A percentile compares a stretch with the other conserved stretches of the same genome.
These are phyloP conservation scores for Archegozetes longisetosus DNA, from an alignment of 1,140 invertebrate genomes.

Conservation along the genomic window DNA sequence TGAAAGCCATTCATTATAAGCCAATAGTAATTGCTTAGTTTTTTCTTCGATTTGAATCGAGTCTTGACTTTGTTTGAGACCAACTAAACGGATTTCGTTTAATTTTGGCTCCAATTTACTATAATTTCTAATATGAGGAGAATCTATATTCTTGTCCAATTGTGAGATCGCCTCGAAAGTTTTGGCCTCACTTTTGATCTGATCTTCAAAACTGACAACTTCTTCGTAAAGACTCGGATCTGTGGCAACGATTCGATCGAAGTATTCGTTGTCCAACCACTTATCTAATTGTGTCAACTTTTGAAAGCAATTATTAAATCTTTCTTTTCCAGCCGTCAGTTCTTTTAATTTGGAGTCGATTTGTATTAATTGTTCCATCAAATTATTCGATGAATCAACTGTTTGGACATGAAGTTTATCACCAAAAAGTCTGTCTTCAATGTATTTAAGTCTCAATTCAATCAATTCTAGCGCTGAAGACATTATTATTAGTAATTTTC, in stretches of 20 bases:
- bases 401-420: neutral
- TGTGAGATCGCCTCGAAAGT: neutral
- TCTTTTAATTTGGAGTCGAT: conserved; percentile 8
- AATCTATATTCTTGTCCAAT: conserved; percentile 1
- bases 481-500: neutral
- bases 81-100: neutral
- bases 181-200: neutral
- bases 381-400: neutral
- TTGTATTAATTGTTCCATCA: neutral
- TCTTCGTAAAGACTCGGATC: neutral
- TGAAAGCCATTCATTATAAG: neutral
- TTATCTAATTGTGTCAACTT: conserved; percentile 1
- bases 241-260: neutral
- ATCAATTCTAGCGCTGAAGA: neutral
- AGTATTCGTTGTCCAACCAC: neutral
- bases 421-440: neutral
- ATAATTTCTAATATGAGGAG: neutral
- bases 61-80: neutral
- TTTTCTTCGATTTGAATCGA: neutral
- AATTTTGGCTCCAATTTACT: neutral
- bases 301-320: conserved; percentile 5
- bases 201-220: conserved; percentile 12
- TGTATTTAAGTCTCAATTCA: neutral
- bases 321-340: conserved; percentile 4
- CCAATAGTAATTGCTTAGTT: neutral